phyloP scores from a whole-genome alignment of 2,888 invertebrate genomes.

The Scaptodrosophila latifasciaeformis region DNA sequence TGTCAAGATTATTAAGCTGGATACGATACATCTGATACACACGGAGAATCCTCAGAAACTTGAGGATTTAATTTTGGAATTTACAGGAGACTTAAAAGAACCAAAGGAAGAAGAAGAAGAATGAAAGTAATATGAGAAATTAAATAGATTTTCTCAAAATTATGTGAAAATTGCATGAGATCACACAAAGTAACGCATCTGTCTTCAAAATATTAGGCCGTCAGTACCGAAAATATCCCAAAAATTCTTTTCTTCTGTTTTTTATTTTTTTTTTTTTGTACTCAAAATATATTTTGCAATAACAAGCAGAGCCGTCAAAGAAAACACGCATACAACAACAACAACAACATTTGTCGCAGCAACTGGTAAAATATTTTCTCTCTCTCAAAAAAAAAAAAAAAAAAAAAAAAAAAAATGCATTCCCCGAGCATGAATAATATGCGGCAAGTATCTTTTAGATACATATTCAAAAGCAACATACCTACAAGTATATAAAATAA shows the following conservation, averaged over 20 bases:
- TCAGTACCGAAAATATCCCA: constrained; percentile 12
- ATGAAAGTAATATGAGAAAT: no score
- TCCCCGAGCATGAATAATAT: not conserved
- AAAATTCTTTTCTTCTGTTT: no score
- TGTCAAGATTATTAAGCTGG: not conserved
- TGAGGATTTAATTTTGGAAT: not conserved
- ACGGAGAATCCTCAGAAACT: not conserved
- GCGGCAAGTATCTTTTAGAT: not conserved
- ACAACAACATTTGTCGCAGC: no score
- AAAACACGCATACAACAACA: no score
- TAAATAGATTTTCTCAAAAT: no score
- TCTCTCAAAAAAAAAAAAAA: not conserved
- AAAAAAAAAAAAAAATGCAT: constrained; percentile 7
- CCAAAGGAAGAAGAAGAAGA: no score
- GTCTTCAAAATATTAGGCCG: constrained; percentile 12
- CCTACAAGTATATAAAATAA: not conserved
- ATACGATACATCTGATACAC: constrained; percentile 2
- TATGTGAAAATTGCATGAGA: no score
- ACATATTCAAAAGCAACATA: not conserved
- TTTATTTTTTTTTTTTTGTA: no score
- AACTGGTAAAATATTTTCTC: no score
- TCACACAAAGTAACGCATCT: constrained; percentile 7
- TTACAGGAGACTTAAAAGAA: no score
- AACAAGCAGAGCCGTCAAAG: constrained; percentile 1
- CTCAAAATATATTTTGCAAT: not conserved